Evolutionary conservation across 2,113 vertebrate species (phyloP).

Genomic region (Leptobrachium leishanense): DNA sequence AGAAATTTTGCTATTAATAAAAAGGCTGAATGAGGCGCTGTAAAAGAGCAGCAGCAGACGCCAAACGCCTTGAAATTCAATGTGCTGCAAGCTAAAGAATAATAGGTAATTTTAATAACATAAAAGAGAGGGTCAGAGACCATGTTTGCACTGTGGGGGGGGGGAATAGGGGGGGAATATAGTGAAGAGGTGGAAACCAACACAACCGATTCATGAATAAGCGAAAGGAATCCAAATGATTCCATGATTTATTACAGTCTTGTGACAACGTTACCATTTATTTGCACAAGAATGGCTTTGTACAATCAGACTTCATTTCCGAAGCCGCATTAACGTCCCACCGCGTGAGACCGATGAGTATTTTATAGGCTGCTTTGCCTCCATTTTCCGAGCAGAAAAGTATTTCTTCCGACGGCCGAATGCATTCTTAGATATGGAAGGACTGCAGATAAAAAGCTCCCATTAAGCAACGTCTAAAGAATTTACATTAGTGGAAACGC

Average conservation of each 20-base stretch:
- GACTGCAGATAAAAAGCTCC: conserved; percentile 18
- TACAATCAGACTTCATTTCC: conserved; percentile 59
- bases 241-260: conserved; percentile 56
- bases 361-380: conserved; percentile 31
- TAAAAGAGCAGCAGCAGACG: conserved; percentile 17
- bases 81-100: conserved; percentile 55
- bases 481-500: not conserved
- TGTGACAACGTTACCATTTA: conserved; percentile 52
- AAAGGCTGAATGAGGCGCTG: conserved; percentile 45
- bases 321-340: conserved; percentile 51
- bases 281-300: conserved; percentile 60
- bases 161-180: conserved; percentile 46
- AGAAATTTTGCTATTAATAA: conserved; percentile 37
- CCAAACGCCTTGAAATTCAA: conserved; percentile 42
- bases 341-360: conserved; percentile 53
- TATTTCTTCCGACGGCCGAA: conserved; percentile 31
- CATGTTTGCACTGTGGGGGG: conserved; percentile 54
- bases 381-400: conserved; percentile 30
- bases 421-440: conserved; percentile 37
- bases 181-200: conserved; percentile 37
- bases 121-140: conserved; percentile 53
- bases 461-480: not conserved
- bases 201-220: conserved; percentile 46
- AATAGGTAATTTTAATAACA: conserved; percentile 61
- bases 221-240: not conserved